Evolutionary conservation across 2,113 vertebrate genomes (phyloP).

Genomic region (Periophthalmodon schlosseri): DNA sequence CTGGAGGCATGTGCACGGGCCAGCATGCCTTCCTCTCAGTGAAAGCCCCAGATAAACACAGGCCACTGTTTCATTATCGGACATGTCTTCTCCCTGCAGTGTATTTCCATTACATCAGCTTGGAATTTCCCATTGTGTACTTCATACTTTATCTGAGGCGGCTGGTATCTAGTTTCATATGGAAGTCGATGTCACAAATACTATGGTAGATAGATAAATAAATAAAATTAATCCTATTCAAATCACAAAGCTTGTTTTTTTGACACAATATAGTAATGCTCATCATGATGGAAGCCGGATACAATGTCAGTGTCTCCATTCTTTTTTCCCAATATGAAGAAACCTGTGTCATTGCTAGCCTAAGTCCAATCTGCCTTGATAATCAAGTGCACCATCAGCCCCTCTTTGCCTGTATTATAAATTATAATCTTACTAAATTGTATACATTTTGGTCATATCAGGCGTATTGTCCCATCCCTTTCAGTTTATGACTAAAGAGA

Average conservation of each 20-base stretch:
- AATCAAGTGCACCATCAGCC: too few relatives aligned
- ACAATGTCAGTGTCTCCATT: not conserved
- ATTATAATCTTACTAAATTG: not conserved
- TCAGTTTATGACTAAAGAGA: slow-evolving; percentile 21
- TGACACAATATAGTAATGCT: too few relatives aligned
- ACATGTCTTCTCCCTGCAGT: slow-evolving; percentile 22
- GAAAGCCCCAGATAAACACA: slow-evolving; percentile 41
- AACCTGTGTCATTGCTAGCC: not conserved
- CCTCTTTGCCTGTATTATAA: too few relatives aligned
- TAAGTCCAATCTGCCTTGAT: too few relatives aligned
- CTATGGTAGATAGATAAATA: not conserved
- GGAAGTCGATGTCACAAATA: not conserved
- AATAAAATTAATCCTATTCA: not conserved
- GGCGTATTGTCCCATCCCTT: not conserved
- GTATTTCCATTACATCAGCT: slow-evolving; percentile 30
- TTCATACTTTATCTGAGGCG: not conserved
- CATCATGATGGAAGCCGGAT: too few relatives aligned
- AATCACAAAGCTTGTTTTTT: too few relatives aligned
- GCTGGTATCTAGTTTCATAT: not conserved
- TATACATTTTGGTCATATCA: not conserved
- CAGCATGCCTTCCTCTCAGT: slow-evolving; percentile 9
- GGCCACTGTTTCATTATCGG: slow-evolving; percentile 39
- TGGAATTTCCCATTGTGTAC: slow-evolving; percentile 2
- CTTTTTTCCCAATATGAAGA: not conserved
- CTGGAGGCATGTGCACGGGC: slow-evolving; percentile 1